phyloP scores from a whole-genome alignment of 1,140 invertebrate species.

The Aphis gossypii region DNA sequence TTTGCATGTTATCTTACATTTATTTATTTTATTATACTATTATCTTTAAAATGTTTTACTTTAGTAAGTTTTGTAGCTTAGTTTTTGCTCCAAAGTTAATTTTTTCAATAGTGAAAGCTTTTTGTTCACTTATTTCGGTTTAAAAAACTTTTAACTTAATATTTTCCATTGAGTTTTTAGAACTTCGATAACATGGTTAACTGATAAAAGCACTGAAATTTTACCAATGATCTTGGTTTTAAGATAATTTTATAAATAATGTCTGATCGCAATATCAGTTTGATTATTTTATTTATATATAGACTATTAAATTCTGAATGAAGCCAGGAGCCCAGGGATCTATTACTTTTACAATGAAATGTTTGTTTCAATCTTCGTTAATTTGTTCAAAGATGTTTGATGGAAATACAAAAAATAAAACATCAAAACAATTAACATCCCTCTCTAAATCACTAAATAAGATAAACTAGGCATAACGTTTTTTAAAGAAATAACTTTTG shows the following conservation, averaged over 20 bases:
- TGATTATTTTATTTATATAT: not conserved
- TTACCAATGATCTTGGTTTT: not conserved
- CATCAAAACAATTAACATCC: not conserved
- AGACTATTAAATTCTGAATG: not conserved
- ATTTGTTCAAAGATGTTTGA: not conserved
- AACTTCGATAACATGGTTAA: not conserved
- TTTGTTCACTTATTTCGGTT: not conserved
- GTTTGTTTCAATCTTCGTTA: not conserved
- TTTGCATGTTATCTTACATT: not conserved
- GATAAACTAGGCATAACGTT: not conserved
- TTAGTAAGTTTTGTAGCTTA: not conserved
- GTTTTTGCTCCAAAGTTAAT: not conserved
- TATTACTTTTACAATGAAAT: not conserved
- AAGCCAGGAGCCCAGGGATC: accelerated
- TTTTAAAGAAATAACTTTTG: not conserved
- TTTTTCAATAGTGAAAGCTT: not conserved
- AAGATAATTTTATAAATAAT: not conserved
- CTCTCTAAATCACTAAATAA: not conserved
- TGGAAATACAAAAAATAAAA: not conserved
- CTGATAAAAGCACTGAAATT: not conserved
- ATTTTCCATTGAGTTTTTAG: not conserved
- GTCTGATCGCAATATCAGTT: not conserved
- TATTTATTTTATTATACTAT: not conserved
- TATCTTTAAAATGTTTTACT: not conserved
- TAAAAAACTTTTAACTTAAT: constrained; percentile 19